Percentiles rank a stretch among this genome's conserved stretches.
Conservation (phyloP, 1,140 invertebrate species). For the Amphibalanus amphitrite region DNA sequence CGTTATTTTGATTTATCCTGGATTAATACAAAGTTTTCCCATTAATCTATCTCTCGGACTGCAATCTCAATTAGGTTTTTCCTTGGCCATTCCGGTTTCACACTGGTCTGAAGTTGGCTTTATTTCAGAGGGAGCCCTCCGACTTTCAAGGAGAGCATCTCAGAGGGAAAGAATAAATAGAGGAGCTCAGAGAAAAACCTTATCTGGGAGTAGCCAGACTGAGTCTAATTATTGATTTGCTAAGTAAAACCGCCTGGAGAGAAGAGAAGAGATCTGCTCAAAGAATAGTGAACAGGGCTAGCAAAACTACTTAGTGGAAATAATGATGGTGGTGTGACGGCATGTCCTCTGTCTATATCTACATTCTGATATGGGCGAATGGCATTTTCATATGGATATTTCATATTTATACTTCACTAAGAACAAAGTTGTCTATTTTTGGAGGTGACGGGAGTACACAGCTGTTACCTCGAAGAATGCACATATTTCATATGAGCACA, state of each 20-base stretch:
- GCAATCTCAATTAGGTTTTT: conserved; percentile 2
- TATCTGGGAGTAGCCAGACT: not conserved
- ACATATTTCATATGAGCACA: too few relatives aligned
- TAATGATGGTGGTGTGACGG: too few relatives aligned
- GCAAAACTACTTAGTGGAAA: too few relatives aligned
- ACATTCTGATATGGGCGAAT: too few relatives aligned
- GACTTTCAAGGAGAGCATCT: not conserved
- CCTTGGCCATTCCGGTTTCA: not conserved
- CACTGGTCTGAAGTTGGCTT: not conserved
- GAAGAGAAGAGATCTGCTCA: not conserved
- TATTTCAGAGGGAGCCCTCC: not conserved
- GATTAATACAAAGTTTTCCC: conserved; percentile 2
- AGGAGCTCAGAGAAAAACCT: not conserved
- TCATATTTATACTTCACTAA: too few relatives aligned
- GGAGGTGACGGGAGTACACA: too few relatives aligned
- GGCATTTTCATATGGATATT: too few relatives aligned
- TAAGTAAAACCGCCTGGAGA: not conserved
- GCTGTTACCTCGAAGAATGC: too few relatives aligned
- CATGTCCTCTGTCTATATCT: too few relatives aligned
- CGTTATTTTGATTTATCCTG: not conserved
- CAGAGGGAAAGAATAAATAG: not conserved
- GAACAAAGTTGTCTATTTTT: too few relatives aligned
- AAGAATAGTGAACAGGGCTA: too few relatives aligned
- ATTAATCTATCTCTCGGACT: not conserved
- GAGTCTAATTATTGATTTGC: not conserved